Conservation (phyloP, 2,797 vertebrate species). For the Syndactyla subalaris region DNA sequence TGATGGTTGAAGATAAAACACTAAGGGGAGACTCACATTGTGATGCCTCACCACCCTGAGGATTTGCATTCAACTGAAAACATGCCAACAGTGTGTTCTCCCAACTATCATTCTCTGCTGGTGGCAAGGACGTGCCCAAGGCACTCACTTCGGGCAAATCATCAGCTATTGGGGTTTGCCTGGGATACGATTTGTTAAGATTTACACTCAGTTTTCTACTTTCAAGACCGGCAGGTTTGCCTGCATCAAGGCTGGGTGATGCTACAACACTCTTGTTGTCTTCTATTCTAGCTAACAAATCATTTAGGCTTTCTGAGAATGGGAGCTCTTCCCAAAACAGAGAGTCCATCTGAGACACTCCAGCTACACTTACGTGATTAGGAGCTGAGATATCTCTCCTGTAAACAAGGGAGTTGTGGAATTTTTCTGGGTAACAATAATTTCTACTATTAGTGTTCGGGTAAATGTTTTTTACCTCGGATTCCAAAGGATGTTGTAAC, state of each 20-base stretch:
- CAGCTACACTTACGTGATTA: not conserved
- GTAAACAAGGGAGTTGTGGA: not conserved
- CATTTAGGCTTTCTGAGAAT: constrained; percentile 79
- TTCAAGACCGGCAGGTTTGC: not conserved
- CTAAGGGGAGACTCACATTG: not conserved
- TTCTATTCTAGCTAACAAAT: constrained; percentile 76
- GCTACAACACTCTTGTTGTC: not conserved
- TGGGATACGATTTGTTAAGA: not conserved
- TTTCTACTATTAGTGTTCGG: not conserved
- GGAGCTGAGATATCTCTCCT: not conserved
- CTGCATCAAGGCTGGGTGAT: not conserved
- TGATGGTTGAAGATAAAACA: not conserved
- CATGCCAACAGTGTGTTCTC: not conserved
- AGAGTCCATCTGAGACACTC: constrained; percentile 3
- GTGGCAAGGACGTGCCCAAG: not conserved
- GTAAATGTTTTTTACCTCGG: not conserved
- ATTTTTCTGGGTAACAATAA: not conserved
- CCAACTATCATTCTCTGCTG: not conserved
- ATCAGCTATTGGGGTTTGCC: not conserved
- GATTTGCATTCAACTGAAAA: not conserved
- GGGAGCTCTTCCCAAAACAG: constrained; percentile 77
- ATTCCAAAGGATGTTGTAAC: not conserved
- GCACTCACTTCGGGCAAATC: not conserved
- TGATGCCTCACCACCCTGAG: not conserved
- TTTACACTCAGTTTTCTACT: not conserved